A percentile compares a stretch with the other conserved stretches of the same genome.
phyloP scores from a whole-genome alignment of 2,113 vertebrate species.

The Neodontobutis hainanensis region DNA sequence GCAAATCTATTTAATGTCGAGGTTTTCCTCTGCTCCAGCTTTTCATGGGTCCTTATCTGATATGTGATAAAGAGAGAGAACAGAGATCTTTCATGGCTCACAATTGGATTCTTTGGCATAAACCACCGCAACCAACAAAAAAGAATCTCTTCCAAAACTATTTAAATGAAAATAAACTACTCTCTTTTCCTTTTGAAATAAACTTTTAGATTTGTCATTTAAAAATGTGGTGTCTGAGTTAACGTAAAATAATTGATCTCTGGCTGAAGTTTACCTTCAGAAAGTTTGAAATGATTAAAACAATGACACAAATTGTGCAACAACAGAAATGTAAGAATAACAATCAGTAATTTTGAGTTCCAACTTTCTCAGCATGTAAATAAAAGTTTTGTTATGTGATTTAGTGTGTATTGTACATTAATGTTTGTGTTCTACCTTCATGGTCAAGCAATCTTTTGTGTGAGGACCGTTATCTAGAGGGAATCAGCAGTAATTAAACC shows the following conservation, averaged over 20 bases:
- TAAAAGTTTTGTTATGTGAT: not conserved
- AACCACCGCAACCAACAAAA: slow-evolving; percentile 51
- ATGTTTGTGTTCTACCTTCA: not conserved
- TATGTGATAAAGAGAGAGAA: slow-evolving; percentile 29
- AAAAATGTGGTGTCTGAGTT: not conserved
- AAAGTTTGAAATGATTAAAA: not conserved
- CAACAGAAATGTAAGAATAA: slow-evolving; percentile 36
- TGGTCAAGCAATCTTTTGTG: not conserved
- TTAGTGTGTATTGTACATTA: slow-evolving; percentile 1
- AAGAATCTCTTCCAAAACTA: slow-evolving; percentile 11
- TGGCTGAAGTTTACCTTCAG: not conserved
- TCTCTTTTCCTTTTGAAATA: no score
- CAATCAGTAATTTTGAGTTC: slow-evolving; percentile 4
- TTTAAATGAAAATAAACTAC: not conserved
- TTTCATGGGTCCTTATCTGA: slow-evolving; percentile 24
- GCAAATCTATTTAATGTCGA: not conserved
- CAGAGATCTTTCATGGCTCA: slow-evolving; percentile 51
- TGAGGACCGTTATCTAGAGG: no score
- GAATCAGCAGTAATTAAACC: no score
- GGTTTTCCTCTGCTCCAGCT: slow-evolving; percentile 31
- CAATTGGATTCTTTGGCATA: slow-evolving; percentile 80
- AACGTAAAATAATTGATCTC: slow-evolving; percentile 2
- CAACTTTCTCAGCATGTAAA: not conserved
- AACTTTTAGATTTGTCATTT: not conserved
- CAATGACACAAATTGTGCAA: not conserved